Percentiles rank a stretch among this genome's conserved stretches.
Conservation (phyloP, 2,113 vertebrate species). For the Rutilus rutilus region DNA sequence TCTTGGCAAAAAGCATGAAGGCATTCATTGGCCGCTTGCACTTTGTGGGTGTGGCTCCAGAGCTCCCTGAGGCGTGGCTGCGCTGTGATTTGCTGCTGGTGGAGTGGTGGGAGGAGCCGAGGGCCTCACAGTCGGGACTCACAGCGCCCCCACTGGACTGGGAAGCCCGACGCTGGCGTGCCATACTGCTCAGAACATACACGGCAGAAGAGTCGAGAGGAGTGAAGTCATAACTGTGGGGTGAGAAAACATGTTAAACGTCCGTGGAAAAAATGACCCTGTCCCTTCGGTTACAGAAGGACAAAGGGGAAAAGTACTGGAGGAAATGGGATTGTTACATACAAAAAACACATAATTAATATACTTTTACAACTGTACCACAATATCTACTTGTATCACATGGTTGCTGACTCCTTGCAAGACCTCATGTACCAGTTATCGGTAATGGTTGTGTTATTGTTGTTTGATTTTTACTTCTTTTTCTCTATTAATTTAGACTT, state of each 20-base stretch:
- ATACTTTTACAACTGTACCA: too few species aligned
- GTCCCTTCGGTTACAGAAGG: too few species aligned
- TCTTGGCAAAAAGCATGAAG: conserved; percentile 99
- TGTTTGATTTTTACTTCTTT: too few species aligned
- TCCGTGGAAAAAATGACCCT: too few species aligned
- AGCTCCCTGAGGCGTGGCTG: conserved; percentile 90
- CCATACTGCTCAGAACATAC: conserved; percentile 99
- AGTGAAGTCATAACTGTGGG: conserved; percentile 92
- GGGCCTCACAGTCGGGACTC: conserved; percentile 82
- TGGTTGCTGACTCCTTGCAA: too few species aligned
- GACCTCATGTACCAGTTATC: too few species aligned
- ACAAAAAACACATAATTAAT: too few species aligned
- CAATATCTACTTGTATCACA: too few species aligned
- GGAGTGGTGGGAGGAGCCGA: conserved; percentile 78
- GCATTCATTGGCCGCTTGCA: conserved; percentile 99
- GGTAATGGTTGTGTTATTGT: too few species aligned
- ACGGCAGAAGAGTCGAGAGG: conserved; percentile 97
- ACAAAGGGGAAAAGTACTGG: too few species aligned
- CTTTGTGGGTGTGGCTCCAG: conserved; percentile 89
- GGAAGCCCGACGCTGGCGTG: conserved; percentile 93
- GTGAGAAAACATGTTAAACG: conserved; percentile 18
- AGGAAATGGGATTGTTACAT: too few species aligned
- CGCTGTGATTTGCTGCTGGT: conserved; percentile 85
- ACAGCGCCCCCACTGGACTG: conserved; percentile 85
- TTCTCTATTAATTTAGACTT: too few species aligned